Evolutionary conservation across 2,113 vertebrate genomes (phyloP), one percentile per base, ranked within the genome.

Genomic region (Tragelaphus imberbis): DNA sequence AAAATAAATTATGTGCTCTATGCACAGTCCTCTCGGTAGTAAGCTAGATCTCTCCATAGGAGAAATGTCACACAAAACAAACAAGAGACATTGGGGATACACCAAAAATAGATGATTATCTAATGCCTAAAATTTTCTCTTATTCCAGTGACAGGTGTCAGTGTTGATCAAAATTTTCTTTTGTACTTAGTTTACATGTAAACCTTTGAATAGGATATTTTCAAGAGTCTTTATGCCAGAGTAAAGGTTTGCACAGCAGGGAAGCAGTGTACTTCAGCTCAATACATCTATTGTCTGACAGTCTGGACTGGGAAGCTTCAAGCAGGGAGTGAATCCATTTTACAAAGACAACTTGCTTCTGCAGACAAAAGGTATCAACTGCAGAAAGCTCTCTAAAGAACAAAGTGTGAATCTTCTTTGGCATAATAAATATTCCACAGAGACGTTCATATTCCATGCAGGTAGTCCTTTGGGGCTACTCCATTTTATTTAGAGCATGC

Each of bases 331-430:
- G 86, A 92, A 87, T 88, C 65, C 82, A 90, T 98, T 99, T 99
- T 98, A 99, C 98, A 99, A 99, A 99, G 98, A 98, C 98, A 98
- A 98, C 98, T 98, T 98, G 96, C 98, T 98, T 98, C 98, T 99
- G 97, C 98, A 98, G 98, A 98, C 97, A 98, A 98, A 98, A 98
- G 97, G 90, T 97, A 91, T 97, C 97, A 82, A 98, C 95, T 98
- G 94, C 98, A 98, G 95, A 97, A 96, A 90, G 90, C 36, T 94
- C 28, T 95, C 84, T 59, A 91, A 92, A 96, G 65, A 96, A 90
- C 6, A 77, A n/a, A 82, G 79, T 33, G 71, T 8, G 77, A 63
- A 63, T 81, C 44, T n/a, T 88, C 86, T 95, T 95, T 96, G 97
- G 92, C 97, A 56, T 96, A 82, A 91, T 95, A 90, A 93, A 71